Evolutionary conservation across 2,797 vertebrate genomes (phyloP), one percentile per base, ranked within the genome.

Genomic region (Falco novaeseelandiae): DNA sequence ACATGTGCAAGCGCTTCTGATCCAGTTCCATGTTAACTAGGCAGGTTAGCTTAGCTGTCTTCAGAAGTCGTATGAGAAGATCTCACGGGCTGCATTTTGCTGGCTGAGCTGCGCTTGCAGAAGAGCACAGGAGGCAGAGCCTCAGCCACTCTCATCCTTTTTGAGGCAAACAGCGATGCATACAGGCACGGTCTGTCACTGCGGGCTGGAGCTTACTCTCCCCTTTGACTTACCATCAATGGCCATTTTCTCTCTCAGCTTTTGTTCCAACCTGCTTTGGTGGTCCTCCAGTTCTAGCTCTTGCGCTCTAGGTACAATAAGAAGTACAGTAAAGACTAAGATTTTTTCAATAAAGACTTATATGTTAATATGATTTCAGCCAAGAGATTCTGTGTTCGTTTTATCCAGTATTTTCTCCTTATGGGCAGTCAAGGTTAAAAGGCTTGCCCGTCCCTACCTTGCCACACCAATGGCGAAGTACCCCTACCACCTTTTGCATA

Each of bases 261-360:
- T 98, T 89, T 99, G 99, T 90, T 99, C 98, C 94, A 99, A 95
- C 79, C 98, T 98, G 96, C 99, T 99, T 97, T 99, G 99, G 21
- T 98, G 98, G 97, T 99, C 99, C 96, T 99, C 98, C 85, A 99
- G 67, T 89, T 99, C 99, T 36, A 99, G 98, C 87, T 99, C 99
- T 94, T 98, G 99, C 90, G 99, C 99, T 93, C 99, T 99, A 94
- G 17, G 72, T 29, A 69, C 30, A 92, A 96, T 63, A 94, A 92
- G 57, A 96, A 78, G 32, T 22, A 55, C 2, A 5, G 69, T 49
- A 58, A 69, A 95, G 29, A 38, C 32, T 26, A 25, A 63, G 34
- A 0, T 49, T 74, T 92, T 81, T 59, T 12, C 38, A 61, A 0
- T 58, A 40, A 74, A 63, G 8, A 66, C 12, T 25, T 18, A 5